These are phyloP conservation scores for Anhinga anhinga DNA, from an alignment of 2,113 vertebrate genomes.

Conservation along the genomic window DNA sequence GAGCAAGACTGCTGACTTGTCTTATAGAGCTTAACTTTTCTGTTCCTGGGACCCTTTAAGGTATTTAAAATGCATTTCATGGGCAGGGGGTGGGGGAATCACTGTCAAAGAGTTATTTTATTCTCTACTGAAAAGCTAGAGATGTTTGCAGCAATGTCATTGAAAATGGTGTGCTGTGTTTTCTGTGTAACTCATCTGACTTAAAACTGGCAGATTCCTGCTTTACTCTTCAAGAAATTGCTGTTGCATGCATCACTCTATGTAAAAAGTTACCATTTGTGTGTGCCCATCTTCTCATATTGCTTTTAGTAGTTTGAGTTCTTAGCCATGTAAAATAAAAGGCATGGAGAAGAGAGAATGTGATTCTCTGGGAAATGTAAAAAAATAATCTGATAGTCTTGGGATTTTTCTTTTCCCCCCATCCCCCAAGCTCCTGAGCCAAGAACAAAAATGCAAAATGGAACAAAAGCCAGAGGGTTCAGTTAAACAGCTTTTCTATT, in stretches of 20 bases:
- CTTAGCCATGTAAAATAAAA: background rate
- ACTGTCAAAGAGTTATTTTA: background rate
- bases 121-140: background rate
- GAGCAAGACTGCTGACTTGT: background rate
- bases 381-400: background rate
- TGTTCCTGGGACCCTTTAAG: background rate
- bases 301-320: background rate
- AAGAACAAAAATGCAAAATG: background rate
- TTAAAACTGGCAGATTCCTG: background rate
- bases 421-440: background rate
- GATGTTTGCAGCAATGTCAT: background rate
- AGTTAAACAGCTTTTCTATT: background rate
- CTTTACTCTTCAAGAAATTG: background rate
- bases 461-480: background rate
- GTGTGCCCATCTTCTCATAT: background rate
- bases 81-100: no score
- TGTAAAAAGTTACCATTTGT: background rate
- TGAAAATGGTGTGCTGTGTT: background rate
- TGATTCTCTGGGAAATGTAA: background rate
- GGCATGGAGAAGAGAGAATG: background rate
- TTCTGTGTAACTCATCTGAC: background rate
- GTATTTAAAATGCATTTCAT: background rate
- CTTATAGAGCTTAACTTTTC: background rate
- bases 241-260: background rate
- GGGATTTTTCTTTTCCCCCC: background rate